A percentile compares a stretch with the other conserved stretches of the same genome.
phyloP scores from a whole-genome alignment of 1,140 invertebrate genomes.

The Chelonus insularis region DNA sequence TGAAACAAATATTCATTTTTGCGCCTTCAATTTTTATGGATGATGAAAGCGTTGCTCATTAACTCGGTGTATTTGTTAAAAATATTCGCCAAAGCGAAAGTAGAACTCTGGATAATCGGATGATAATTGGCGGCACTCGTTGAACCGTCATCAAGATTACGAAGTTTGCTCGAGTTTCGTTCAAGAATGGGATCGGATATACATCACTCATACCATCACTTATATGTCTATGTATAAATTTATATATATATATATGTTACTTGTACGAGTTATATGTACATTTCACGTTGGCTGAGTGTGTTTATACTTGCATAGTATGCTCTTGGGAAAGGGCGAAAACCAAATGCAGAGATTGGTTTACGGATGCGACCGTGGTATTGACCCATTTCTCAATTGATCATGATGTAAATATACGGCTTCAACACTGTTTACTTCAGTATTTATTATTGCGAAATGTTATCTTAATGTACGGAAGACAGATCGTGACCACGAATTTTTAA shows the following conservation, averaged over 20 bases:
- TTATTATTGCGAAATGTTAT: neutral
- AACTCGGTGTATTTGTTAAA: neutral
- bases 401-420: slow-evolving; percentile 28
- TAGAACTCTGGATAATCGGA: slow-evolving; percentile 38
- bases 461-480: neutral
- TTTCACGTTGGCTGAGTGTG: neutral
- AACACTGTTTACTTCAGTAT: neutral
- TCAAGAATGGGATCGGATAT: slow-evolving; percentile 18
- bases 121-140: slow-evolving; percentile 23
- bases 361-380: slow-evolving; percentile 37
- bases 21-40: neutral
- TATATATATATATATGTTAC: neutral
- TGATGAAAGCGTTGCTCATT: neutral
- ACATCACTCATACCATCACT: neutral
- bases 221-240: neutral
- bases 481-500: neutral
- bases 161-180: slow-evolving; percentile 18
- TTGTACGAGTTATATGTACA: neutral
- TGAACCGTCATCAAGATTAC: slow-evolving; percentile 10
- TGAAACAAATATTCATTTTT: neutral
- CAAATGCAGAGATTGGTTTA: slow-evolving; percentile 27
- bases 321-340: slow-evolving; percentile 34
- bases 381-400: slow-evolving; percentile 42
- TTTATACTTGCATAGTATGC: neutral
- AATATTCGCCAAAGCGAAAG: neutral